Conservation (phyloP, 2,888 invertebrate genomes). For the Rhamphomyia laevipes region DNA sequence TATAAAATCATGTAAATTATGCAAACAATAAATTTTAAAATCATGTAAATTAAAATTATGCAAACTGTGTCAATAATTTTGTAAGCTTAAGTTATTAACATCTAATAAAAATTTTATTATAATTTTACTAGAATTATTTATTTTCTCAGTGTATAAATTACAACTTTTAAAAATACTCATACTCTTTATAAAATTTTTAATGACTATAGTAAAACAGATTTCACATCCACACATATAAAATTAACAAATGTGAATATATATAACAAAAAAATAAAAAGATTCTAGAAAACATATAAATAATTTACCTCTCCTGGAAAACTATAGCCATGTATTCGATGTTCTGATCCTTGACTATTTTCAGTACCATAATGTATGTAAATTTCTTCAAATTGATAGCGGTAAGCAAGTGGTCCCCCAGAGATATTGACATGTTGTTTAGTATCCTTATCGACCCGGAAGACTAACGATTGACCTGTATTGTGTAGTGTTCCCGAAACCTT, state of each 20-base stretch:
- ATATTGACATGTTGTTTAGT: constrained; percentile 88
- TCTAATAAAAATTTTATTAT: too few species aligned
- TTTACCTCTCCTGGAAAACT: constrained; percentile 95
- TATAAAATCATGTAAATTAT: too few species aligned
- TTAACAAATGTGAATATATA: not conserved
- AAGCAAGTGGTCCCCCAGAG: constrained; percentile 90
- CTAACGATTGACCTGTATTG: constrained; percentile 90
- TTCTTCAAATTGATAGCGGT: constrained; percentile 90
- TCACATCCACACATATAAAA: not conserved
- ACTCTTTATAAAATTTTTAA: too few species aligned
- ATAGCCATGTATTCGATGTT: constrained; percentile 89
- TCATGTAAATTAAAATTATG: too few species aligned
- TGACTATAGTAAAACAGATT: too few species aligned
- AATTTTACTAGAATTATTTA: too few species aligned
- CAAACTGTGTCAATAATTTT: too few species aligned
- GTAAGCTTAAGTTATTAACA: too few species aligned
- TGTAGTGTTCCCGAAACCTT: constrained; percentile 80
- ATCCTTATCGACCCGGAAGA: constrained; percentile 83
- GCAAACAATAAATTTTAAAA: too few species aligned
- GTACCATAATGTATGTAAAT: constrained; percentile 92
- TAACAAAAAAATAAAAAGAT: not conserved
- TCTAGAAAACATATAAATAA: too few species aligned
- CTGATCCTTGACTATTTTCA: constrained; percentile 83
- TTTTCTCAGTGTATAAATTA: too few species aligned
- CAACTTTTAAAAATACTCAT: too few species aligned